Evolutionary conservation across 2,888 invertebrate genomes (phyloP).

Genomic region (Helleia helle): DNA sequence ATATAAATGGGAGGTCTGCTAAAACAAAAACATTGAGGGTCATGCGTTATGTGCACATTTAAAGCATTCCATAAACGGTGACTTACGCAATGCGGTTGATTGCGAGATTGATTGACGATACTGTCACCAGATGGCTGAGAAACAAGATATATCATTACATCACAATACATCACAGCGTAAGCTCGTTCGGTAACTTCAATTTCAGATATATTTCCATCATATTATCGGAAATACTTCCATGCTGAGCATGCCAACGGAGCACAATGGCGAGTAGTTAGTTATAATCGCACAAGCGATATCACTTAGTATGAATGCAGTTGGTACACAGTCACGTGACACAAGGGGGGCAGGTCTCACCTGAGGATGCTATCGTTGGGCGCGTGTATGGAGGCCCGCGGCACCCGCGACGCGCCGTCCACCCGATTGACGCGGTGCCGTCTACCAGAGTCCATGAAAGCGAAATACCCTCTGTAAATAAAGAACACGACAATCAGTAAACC

Average conservation of each 20-base stretch:
- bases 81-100: slow-evolving; percentile 96
- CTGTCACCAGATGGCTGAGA: slow-evolving; percentile 93
- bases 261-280: slow-evolving; percentile 7
- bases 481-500: background rate
- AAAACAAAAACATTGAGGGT: slow-evolving; percentile 37
- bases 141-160: slow-evolving; percentile 69
- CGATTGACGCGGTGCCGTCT: slow-evolving; percentile 78
- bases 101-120: slow-evolving; percentile 93
- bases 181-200: slow-evolving; percentile 26
- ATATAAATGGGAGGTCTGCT: slow-evolving; percentile 23
- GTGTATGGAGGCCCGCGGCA: slow-evolving; percentile 75
- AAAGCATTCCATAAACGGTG: slow-evolving; percentile 39
- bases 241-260: slow-evolving; percentile 5
- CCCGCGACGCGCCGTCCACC: slow-evolving; percentile 69
- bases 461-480: slow-evolving; percentile 79
- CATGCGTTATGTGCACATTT: slow-evolving; percentile 46
- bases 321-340: slow-evolving; percentile 27
- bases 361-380: slow-evolving; percentile 83
- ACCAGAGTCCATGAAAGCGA: slow-evolving; percentile 90
- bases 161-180: slow-evolving; percentile 60
- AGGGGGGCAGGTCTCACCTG: slow-evolving; percentile 45
- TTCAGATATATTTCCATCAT: background rate
- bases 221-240: background rate
- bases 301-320: slow-evolving; percentile 31
- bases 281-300: no score